Conservation (phyloP, 1,140 invertebrate species). For the Zaprionus davidi region DNA sequence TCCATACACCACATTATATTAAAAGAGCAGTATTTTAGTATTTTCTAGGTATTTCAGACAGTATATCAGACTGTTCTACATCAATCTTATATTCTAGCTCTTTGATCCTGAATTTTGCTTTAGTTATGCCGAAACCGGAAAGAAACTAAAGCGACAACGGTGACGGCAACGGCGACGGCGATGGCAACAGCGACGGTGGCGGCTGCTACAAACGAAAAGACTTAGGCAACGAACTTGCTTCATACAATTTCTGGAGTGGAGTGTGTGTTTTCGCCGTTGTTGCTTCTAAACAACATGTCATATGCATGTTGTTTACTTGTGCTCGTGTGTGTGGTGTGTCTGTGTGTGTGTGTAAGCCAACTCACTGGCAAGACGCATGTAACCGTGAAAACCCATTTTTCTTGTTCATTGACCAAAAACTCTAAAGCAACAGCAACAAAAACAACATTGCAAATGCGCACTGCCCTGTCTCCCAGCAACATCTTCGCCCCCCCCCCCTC, state of each 20-base stretch:
- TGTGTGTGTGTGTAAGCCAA: constrained; percentile 3
- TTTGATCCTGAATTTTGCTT: neutral
- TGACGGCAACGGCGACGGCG: neutral
- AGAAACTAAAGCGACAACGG: neutral
- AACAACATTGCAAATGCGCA: constrained; percentile 43
- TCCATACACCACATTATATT: too few relatives aligned
- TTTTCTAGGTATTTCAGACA: too few relatives aligned
- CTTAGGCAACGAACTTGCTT: constrained; percentile 80
- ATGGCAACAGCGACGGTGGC: neutral
- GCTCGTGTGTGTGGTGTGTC: neutral
- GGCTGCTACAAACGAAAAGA: constrained; percentile 64
- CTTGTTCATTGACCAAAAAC: constrained; percentile 79
- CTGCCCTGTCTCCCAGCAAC: neutral
- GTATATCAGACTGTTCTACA: too few relatives aligned
- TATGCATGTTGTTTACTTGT: constrained; percentile 39
- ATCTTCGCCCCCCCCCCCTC: too few relatives aligned
- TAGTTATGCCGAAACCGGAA: constrained; percentile 2
- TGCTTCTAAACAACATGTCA: constrained; percentile 43
- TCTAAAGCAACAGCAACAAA: constrained; percentile 33
- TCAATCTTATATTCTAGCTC: neutral
- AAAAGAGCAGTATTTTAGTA: too few relatives aligned
- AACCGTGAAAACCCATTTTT: constrained; percentile 81
- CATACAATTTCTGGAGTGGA: constrained; percentile 12
- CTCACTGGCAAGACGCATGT: constrained; percentile 63
- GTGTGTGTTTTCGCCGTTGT: constrained; percentile 11